Percentiles rank a stretch among this genome's conserved stretches.
Conservation (phyloP, 1,140 invertebrate species). For the Listronotus oregonensis region DNA sequence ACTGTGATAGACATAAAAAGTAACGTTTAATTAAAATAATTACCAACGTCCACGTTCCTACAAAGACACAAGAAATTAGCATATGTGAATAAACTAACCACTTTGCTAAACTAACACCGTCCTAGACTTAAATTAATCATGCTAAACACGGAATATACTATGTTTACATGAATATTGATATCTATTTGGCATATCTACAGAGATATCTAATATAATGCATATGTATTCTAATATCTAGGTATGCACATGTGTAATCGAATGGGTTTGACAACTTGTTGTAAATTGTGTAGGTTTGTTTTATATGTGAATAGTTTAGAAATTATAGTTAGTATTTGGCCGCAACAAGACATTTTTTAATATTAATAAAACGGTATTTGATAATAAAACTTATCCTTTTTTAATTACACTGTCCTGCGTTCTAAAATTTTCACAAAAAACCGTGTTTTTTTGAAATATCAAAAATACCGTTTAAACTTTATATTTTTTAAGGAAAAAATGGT, state of each 20-base stretch:
- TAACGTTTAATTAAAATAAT: too few species aligned
- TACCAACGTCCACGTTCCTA: neutral
- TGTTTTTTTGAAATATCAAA: too few species aligned
- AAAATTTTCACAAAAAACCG: too few species aligned
- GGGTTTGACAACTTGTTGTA: constrained; percentile 11
- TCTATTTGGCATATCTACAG: constrained; percentile 53
- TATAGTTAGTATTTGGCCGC: too few species aligned
- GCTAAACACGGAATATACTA: constrained; percentile 49
- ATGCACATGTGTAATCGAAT: constrained; percentile 11
- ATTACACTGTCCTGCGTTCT: too few species aligned
- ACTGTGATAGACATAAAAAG: too few species aligned
- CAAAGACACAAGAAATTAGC: constrained; percentile 6
- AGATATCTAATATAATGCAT: constrained; percentile 18
- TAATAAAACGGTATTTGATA: too few species aligned
- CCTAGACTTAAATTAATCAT: constrained; percentile 45
- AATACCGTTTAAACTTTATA: too few species aligned
- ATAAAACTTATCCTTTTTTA: too few species aligned
- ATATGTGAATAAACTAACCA: constrained; percentile 12
- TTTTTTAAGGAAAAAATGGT: too few species aligned
- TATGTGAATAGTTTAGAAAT: too few species aligned
- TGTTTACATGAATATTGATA: constrained; percentile 57
- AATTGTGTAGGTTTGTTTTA: constrained; percentile 4
- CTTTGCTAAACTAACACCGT: constrained; percentile 10
- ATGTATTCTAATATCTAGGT: constrained; percentile 17
- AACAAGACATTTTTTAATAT: too few species aligned